A percentile compares a stretch with the other conserved stretches of the same genome.
These are phyloP conservation scores for Myiotriccus ornatus DNA, from an alignment of 2,797 vertebrate species.

Conservation along the genomic window DNA sequence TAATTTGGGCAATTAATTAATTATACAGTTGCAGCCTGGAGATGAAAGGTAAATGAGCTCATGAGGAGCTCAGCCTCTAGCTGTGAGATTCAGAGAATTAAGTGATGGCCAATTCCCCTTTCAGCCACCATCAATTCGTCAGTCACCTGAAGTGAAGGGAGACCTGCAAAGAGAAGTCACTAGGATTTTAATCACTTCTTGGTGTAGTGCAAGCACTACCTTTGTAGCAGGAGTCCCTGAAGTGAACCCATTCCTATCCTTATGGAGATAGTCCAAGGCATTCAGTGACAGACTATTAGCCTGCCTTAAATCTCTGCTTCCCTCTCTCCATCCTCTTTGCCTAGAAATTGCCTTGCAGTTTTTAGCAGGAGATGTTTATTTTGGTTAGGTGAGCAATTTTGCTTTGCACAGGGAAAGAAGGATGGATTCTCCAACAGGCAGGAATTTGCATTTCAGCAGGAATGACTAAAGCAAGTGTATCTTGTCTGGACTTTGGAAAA, in stretches of 20 bases:
- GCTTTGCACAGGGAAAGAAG: neutral
- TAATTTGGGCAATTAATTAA: constrained; percentile 58
- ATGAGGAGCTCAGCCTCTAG: neutral
- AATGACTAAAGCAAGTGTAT: neutral
- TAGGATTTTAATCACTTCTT: neutral
- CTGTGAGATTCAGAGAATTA: neutral
- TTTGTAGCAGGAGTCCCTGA: neutral
- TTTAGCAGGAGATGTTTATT: neutral
- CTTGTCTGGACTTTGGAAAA: neutral
- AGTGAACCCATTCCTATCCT: neutral
- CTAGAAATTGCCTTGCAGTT: neutral
- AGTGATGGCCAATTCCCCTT: neutral
- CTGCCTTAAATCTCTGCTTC: neutral
- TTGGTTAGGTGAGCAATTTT: neutral
- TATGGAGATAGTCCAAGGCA: neutral
- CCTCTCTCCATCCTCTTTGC: neutral
- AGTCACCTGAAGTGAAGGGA: neutral
- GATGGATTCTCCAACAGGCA: neutral
- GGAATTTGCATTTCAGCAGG: neutral
- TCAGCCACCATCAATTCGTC: neutral
- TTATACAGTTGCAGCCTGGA: neutral
- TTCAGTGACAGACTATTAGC: neutral
- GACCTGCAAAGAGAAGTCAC: neutral
- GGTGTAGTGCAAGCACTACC: neutral
- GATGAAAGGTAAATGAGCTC: constrained; percentile 45